Percentiles rank a stretch among this genome's conserved stretches.
phyloP scores from a whole-genome alignment of 2,797 vertebrate species.

The Aselliscus stoliczkanus region DNA sequence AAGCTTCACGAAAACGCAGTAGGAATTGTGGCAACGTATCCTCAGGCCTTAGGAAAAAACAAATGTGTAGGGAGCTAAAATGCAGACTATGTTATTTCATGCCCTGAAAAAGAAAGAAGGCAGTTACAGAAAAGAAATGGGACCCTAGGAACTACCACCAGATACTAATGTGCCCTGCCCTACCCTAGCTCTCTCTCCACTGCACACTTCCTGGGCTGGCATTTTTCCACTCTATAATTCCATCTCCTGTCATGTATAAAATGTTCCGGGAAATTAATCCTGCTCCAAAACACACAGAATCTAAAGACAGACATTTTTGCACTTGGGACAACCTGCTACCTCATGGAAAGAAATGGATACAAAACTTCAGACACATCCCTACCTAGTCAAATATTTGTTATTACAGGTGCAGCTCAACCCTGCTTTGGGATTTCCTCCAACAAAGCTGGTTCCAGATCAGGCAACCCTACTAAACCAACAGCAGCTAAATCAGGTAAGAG shows the following conservation, averaged over 20 bases:
- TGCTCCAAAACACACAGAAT: not conserved
- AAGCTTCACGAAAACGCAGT: not conserved
- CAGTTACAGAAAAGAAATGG: not conserved
- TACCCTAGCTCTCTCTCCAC: not conserved
- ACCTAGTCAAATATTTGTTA: conserved; percentile 12
- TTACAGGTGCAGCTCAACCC: conserved; percentile 46
- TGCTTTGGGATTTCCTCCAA: not conserved
- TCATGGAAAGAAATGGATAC: not conserved
- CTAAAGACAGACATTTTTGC: not conserved
- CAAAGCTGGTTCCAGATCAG: conserved; percentile 59
- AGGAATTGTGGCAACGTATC: not conserved
- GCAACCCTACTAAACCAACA: conserved; percentile 2
- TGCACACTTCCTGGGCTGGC: not conserved
- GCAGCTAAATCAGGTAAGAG: conserved; percentile 48
- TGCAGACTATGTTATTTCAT: not conserved
- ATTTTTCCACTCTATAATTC: not conserved
- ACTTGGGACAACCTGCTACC: not conserved
- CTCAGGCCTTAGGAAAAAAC: not conserved
- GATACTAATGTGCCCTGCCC: not conserved
- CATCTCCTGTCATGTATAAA: not conserved
- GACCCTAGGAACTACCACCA: not conserved
- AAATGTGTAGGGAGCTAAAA: not conserved
- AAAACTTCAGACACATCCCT: not conserved
- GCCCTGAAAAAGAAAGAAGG: not conserved
- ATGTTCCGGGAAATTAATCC: not conserved